Evolutionary conservation across 2,888 invertebrate species (phyloP), one percentile per base, ranked within the genome.

Genomic region (Tetramorium bicarinatum): DNA sequence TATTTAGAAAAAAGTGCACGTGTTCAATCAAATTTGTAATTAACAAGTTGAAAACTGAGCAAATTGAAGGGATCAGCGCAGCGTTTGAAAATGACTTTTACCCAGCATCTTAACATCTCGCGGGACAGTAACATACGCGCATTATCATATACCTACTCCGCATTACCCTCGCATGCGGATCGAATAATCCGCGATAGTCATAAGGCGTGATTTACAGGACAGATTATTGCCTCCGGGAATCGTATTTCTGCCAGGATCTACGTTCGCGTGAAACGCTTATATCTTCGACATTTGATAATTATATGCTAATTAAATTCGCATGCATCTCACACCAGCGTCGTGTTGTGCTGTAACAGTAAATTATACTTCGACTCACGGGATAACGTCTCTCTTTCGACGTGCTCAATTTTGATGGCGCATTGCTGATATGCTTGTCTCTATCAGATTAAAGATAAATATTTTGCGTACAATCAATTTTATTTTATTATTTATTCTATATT

Each of bases 271-370:
- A 54, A 83, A 88, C 87, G 85, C 83, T 81, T 83, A 29, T 54
- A 85, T 87, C 87, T 88, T 88, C 79, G 89, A 88, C 89, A 87
- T 88, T 88, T 88, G 77, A 88, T 88, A 88, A 88, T 87, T 85
- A 87, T 88, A 88, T 88, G 88, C 85, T 88, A 88, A 88, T 88
- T 88, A 89, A 88, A 89, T 88, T 84, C 85, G 59, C 82, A 81
- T 79, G 82, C 76, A 81, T 83, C 82, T 62, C 82, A 77, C 72
- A 41, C 59, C 38, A 41, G 61, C 29, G n/a, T 61, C 54, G 38
- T 15, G 75, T 52, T 41, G 52, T 13, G 44, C 11, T 18, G 71
- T n/a, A 80, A 82, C 69, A 69, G 75, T 85, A 89, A 89, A 87
- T 76, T 59, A 72, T 54, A 38, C 61, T 89, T 87, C 9, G 82